Evolutionary conservation across 2,888 invertebrate species (phyloP).

Genomic region (Altica lythri): DNA sequence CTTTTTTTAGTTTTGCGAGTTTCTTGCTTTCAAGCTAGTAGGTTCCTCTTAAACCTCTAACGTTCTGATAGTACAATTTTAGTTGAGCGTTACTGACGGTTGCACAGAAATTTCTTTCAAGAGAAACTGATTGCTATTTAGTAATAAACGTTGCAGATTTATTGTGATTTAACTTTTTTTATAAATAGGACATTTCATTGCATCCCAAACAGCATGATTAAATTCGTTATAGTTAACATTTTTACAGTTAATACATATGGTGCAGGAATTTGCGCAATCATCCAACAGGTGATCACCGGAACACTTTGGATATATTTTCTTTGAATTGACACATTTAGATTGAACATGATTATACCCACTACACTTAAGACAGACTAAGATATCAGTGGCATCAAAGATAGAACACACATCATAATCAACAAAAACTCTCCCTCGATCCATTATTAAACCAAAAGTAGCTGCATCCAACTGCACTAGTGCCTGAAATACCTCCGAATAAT

Average conservation of each 20-base stretch:
- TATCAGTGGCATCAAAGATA: slow-evolving; percentile 8
- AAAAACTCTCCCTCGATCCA: slow-evolving; percentile 4
- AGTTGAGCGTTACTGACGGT: background rate
- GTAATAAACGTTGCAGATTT: slow-evolving; percentile 2
- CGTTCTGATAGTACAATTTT: background rate
- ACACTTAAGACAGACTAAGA: slow-evolving; percentile 1
- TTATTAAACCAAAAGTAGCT: slow-evolving; percentile 4
- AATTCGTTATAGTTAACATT: slow-evolving; percentile 4
- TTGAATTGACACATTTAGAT: background rate
- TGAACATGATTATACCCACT: slow-evolving; percentile 13
- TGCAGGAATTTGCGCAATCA: slow-evolving; percentile 1
- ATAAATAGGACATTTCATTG: slow-evolving; percentile 2
- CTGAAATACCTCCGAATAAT: background rate
- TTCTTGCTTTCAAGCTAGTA: too few species aligned
- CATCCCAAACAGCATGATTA: slow-evolving; percentile 7
- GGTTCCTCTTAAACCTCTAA: background rate
- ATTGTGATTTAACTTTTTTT: slow-evolving; percentile 3
- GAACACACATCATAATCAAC: slow-evolving; percentile 16
- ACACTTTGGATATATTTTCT: slow-evolving; percentile 4
- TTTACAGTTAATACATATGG: slow-evolving; percentile 5
- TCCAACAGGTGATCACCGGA: background rate
- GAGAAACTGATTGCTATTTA: background rate
- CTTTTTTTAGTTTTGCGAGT: too few species aligned
- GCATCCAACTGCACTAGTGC: slow-evolving; percentile 8
- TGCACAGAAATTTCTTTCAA: background rate